These are phyloP conservation scores for Ptilonorhynchus violaceus DNA, from an alignment of 2,113 vertebrate species.

Conservation along the genomic window DNA sequence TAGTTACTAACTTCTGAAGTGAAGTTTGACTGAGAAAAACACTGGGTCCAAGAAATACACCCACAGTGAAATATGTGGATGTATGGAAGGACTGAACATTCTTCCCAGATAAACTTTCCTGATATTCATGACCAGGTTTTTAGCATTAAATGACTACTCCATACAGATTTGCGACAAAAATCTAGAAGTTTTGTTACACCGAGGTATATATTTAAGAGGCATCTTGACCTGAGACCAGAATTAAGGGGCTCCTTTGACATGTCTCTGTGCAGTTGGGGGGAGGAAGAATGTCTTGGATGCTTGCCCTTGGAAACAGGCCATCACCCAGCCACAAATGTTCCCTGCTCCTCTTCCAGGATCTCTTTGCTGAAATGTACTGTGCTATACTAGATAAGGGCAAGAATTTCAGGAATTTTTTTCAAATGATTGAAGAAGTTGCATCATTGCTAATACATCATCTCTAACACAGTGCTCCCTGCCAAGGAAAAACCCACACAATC, in stretches of 20 bases:
- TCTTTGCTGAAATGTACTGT: not conserved
- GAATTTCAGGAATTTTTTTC: constrained; percentile 12
- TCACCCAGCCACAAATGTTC: not conserved
- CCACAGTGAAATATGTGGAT: not conserved
- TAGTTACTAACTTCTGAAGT: not conserved
- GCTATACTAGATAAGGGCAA: constrained; percentile 23
- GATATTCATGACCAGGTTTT: not conserved
- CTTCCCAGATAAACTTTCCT: not conserved
- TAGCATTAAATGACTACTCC: not conserved
- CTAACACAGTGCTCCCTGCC: not conserved
- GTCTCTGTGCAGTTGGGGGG: rapidly evolving
- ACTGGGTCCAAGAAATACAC: not conserved
- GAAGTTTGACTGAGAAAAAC: not conserved
- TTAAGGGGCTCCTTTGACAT: not conserved
- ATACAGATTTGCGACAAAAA: not conserved
- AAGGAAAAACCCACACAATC: constrained; percentile 41
- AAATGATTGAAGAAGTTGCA: not conserved
- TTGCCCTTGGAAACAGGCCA: not conserved
- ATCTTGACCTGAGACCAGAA: not conserved
- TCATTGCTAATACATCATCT: constrained; percentile 35
- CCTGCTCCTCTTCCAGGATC: not conserved
- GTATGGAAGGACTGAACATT: not conserved
- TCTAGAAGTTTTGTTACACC: not conserved
- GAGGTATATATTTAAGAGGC: not conserved
- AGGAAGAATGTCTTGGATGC: not conserved